Percentiles rank a stretch among this genome's conserved stretches.
These are phyloP conservation scores for Stenoptilia bipunctidactyla DNA, from an alignment of 2,888 invertebrate species.

Conservation along the genomic window DNA sequence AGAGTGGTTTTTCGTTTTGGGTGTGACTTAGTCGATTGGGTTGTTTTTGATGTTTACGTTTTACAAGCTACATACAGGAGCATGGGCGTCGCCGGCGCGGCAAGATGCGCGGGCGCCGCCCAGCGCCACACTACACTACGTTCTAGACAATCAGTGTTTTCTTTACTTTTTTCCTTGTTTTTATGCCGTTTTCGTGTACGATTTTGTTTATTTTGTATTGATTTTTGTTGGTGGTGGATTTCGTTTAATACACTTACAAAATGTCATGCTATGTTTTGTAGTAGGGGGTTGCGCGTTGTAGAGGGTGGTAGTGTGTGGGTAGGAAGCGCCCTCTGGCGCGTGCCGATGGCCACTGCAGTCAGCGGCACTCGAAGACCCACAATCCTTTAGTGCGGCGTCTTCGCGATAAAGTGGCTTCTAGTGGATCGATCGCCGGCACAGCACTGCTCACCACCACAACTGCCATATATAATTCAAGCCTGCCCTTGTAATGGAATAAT, in stretches of 20 bases:
- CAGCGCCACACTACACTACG: slow-evolving; percentile 59
- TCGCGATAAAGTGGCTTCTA: neutral
- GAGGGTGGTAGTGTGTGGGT: slow-evolving; percentile 50
- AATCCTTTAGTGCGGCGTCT: neutral
- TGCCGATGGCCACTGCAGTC: slow-evolving; percentile 18
- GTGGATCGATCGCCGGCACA: slow-evolving; percentile 1
- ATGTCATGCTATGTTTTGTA: slow-evolving; percentile 1
- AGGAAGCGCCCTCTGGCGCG: slow-evolving; percentile 39
- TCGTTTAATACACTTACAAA: slow-evolving; percentile 67
- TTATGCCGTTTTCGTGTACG: slow-evolving; percentile 70
- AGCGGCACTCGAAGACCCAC: neutral
- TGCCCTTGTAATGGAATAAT: slow-evolving; percentile 41
- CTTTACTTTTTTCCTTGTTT: slow-evolving; percentile 49
- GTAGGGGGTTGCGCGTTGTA: no score
- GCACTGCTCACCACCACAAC: slow-evolving; percentile 29
- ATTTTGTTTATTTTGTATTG: slow-evolving; percentile 66
- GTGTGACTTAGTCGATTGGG: slow-evolving; percentile 72
- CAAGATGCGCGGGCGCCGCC: slow-evolving; percentile 52
- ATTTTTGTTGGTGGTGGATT: slow-evolving; percentile 72
- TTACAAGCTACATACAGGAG: slow-evolving; percentile 59
- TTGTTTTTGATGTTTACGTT: slow-evolving; percentile 68
- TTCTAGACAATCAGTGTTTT: slow-evolving; percentile 67
- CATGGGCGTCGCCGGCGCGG: slow-evolving; percentile 56
- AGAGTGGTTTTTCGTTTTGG: slow-evolving; percentile 71
- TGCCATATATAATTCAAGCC: slow-evolving; percentile 37